Percentiles rank a stretch among this genome's conserved stretches.
Conservation (phyloP, 1,140 invertebrate genomes). For the Tenebrio molitor region DNA sequence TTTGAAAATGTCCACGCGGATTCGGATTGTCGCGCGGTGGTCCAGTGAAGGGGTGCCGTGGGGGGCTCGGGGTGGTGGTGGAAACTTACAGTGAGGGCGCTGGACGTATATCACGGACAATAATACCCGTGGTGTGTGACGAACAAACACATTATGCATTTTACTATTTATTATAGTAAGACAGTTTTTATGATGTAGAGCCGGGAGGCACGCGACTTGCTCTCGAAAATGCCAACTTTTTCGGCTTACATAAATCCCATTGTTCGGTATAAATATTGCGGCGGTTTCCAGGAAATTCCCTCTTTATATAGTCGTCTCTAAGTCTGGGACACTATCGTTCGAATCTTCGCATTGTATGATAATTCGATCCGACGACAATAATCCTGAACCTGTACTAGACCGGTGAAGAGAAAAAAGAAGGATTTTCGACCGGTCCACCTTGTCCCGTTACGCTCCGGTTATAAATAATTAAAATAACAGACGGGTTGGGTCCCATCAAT, state of each 20-base stretch:
- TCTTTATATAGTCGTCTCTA: constrained; percentile 40
- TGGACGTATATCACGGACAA: constrained; percentile 24
- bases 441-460: constrained; percentile 1
- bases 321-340: constrained; percentile 34
- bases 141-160: constrained; percentile 39
- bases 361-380: constrained; percentile 24
- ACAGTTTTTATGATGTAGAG: constrained; percentile 37
- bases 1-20: not conserved
- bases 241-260: constrained; percentile 30
- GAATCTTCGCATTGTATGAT: constrained; percentile 39
- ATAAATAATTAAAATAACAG: constrained; percentile 36
- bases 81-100: constrained; percentile 7
- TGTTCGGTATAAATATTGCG: constrained; percentile 18
- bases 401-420: not conserved
- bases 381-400: constrained; percentile 2
- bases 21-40: not conserved
- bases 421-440: not conserved
- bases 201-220: constrained; percentile 29
- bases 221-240: constrained; percentile 24
- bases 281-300: constrained; percentile 17
- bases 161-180: constrained; percentile 33
- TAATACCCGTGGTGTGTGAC: constrained; percentile 36
- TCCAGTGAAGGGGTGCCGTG: too few relatives aligned
- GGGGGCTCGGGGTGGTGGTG: not conserved
- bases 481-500: not conserved